Base-by-base conservation (phyloP, 2,888 invertebrate genomes). In the Meiosimyza decipiens region DNA sequence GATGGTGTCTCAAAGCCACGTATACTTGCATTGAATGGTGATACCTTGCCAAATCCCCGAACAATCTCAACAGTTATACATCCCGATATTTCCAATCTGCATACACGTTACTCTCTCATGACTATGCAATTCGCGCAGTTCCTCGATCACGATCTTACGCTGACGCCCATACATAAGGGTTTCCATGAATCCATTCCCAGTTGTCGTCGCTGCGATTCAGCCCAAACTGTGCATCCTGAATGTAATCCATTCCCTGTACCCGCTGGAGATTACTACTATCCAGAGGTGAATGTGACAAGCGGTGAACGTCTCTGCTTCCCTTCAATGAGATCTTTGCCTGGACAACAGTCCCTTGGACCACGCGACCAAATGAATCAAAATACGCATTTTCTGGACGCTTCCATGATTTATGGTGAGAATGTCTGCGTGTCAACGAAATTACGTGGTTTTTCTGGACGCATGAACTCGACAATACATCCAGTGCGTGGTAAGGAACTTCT, bases 81-180 rank as follows among this genome's bases (percentile, higher is more conserved):
- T 85, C 95, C 96, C 0, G 96, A 97, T 82, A 95, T 96, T 73
- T 95, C 95, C 50, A 95, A 96, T 83, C 89, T 96, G 22, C 96
- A 96, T 83, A 93, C 92, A 0, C 90, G 95, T 7, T 97, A 97
- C 86, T 94, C 96, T 0, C 88, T 97, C 18, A 95, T 97, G 94
- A 91, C 94, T 55, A 98, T 98, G 97, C 97, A 97, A 88, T 97
- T 92, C 81, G 97, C 96, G 0, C 97, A 98, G 86, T 93, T 98
- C 81, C 86, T 98, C 22, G 98, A 98, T 86, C 98, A 98, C 87
- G 98, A 98, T 85, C 89, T 98, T 67, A 97, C 97, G 0, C 92
- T 97, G 91, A 97, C 97, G 0, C 98, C 96, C 1, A 95, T 96
- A 71, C 95, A 94, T 82, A 95, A 95, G 89, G 95, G 95, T 80